A percentile compares a stretch with the other conserved stretches of the same genome.
phyloP scores from a whole-genome alignment of 2,888 invertebrate genomes.

The Amaurobius ferox region DNA sequence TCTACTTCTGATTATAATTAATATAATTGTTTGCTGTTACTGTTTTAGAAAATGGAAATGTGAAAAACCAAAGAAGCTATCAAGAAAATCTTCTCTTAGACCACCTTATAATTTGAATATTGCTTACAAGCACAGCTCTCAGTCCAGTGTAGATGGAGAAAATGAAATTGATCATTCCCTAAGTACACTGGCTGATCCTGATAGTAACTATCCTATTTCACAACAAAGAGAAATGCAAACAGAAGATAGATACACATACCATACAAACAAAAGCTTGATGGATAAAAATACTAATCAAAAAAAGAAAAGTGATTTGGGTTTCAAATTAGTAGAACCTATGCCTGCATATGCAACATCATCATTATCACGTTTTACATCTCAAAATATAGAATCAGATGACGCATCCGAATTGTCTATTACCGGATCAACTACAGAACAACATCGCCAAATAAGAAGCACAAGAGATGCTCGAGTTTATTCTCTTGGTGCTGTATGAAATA shows the following conservation, averaged over 20 bases:
- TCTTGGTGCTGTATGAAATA: slow-evolving; percentile 39
- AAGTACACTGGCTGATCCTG: slow-evolving; percentile 13
- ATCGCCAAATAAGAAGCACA: slow-evolving; percentile 6
- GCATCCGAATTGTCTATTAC: not conserved
- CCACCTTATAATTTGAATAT: slow-evolving; percentile 55
- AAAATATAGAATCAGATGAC: not conserved
- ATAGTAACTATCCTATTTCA: not conserved
- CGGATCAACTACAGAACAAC: not conserved
- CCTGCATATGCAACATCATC: slow-evolving; percentile 45
- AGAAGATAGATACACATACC: slow-evolving; percentile 27
- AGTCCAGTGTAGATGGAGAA: slow-evolving; percentile 11
- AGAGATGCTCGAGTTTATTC: slow-evolving; percentile 33
- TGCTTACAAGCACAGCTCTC: slow-evolving; percentile 19
- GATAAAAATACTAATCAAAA: not conserved
- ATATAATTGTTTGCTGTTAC: slow-evolving; percentile 47
- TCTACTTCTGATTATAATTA: slow-evolving; percentile 28
- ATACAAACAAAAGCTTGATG: slow-evolving; percentile 35
- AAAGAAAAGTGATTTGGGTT: slow-evolving; percentile 31
- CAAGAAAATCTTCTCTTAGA: slow-evolving; percentile 16
- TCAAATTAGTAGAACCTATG: slow-evolving; percentile 42
- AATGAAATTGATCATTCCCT: slow-evolving; percentile 1
- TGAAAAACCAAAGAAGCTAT: not conserved
- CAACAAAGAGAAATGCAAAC: not conserved
- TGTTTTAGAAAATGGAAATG: slow-evolving; percentile 25
- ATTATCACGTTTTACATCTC: slow-evolving; percentile 23